A percentile compares a stretch with the other conserved stretches of the same genome.
phyloP scores from a whole-genome alignment of 2,797 vertebrate genomes.

The Moxostoma hubbsi region DNA sequence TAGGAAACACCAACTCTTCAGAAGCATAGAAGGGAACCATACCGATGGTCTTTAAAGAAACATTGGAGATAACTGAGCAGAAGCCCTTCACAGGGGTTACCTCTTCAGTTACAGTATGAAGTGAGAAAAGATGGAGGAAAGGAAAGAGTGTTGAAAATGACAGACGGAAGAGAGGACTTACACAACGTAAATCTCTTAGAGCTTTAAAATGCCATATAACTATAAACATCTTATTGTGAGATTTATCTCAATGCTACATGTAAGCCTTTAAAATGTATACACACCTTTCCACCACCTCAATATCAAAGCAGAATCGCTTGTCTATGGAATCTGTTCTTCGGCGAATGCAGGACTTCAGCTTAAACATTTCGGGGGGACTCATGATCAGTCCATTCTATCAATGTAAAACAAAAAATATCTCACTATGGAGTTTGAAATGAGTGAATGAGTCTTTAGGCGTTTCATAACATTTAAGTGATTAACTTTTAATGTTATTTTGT shows the following conservation, averaged over 20 bases:
- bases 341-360: slow-evolving; percentile 92
- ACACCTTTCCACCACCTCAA: slow-evolving; percentile 97
- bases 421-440: not conserved
- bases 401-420: slow-evolving; percentile 6
- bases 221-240: no score
- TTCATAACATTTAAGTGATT: not conserved
- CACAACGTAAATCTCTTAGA: slow-evolving; percentile 20
- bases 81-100: slow-evolving; percentile 61
- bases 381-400: slow-evolving; percentile 88
- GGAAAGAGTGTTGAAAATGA: slow-evolving; percentile 48
- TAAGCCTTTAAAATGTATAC: slow-evolving; percentile 54
- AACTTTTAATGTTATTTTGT: slow-evolving; percentile 21
- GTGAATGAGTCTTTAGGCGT: not conserved
- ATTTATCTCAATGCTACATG: not conserved
- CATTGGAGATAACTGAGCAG: slow-evolving; percentile 65
- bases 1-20: slow-evolving; percentile 28
- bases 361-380: slow-evolving; percentile 89
- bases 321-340: slow-evolving; percentile 97
- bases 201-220: not conserved
- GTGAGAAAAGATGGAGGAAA: slow-evolving; percentile 49
- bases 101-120: slow-evolving; percentile 57
- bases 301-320: slow-evolving; percentile 98
- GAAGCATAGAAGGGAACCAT: slow-evolving; percentile 45
- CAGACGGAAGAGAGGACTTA: slow-evolving; percentile 37
- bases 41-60: slow-evolving; percentile 67